Evolutionary conservation across 1,140 invertebrate species (phyloP).

Genomic region (Aphaenogaster rudis): DNA sequence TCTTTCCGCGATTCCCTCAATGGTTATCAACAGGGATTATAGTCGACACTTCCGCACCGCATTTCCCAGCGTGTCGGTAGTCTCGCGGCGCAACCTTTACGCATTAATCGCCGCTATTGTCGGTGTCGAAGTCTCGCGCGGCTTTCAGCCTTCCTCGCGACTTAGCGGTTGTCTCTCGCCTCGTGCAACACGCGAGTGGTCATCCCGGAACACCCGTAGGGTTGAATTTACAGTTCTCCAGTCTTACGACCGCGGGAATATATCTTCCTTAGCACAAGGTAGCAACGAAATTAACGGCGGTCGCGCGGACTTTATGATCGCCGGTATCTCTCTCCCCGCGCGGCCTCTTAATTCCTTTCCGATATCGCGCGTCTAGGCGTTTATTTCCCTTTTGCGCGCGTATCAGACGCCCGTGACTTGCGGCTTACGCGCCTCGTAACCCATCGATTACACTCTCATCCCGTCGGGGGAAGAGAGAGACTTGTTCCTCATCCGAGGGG

Average conservation of each 20-base stretch:
- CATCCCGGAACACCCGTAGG: constrained; percentile 36
- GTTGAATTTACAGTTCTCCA: constrained; percentile 49
- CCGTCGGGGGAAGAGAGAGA: not conserved
- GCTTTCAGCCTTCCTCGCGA: constrained; percentile 30
- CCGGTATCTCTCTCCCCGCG: not conserved
- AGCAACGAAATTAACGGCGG: constrained; percentile 54
- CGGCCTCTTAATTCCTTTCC: constrained; percentile 59
- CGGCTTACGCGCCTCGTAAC: constrained; percentile 55
- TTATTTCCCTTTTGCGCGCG: constrained; percentile 45
- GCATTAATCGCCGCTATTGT: constrained; percentile 59
- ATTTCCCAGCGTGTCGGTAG: constrained; percentile 43
- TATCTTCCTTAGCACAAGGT: constrained; percentile 56
- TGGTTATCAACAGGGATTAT: constrained; percentile 50
- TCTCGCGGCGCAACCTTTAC: constrained; percentile 29
- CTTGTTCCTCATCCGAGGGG: constrained; percentile 27
- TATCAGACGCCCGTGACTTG: constrained; percentile 48
- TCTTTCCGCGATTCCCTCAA: constrained; percentile 19
- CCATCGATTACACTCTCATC: constrained; percentile 65
- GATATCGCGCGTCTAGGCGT: constrained; percentile 54
- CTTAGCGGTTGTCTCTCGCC: constrained; percentile 33
- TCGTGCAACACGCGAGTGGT: constrained; percentile 37
- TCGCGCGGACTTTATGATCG: constrained; percentile 50
- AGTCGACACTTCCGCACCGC: constrained; percentile 35
- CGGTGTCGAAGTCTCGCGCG: constrained; percentile 29
- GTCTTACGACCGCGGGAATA: constrained; percentile 11